Conservation (phyloP, 2,888 invertebrate species). For the Oxyteleia sp. region DNA sequence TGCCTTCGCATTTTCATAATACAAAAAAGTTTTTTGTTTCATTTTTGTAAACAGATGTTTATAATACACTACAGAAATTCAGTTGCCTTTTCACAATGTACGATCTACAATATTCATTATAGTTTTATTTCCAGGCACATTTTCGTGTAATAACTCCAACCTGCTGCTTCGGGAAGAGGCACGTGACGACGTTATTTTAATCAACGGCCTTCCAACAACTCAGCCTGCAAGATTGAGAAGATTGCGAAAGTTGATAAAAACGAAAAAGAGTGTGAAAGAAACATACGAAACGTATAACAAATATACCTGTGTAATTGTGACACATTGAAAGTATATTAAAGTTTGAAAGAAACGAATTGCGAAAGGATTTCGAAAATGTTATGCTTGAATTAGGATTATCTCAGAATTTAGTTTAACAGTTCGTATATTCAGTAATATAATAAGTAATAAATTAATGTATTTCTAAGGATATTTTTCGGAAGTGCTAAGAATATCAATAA, state of each 20-base stretch:
- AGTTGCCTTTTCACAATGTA: constrained; percentile 52
- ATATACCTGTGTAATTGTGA: background rate
- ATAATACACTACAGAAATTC: constrained; percentile 57
- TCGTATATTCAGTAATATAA: too few species aligned
- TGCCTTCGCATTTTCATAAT: constrained; percentile 26
- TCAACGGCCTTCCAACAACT: constrained; percentile 77
- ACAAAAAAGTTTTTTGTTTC: constrained; percentile 36
- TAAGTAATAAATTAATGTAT: too few species aligned
- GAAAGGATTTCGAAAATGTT: too few species aligned
- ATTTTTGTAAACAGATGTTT: constrained; percentile 24
- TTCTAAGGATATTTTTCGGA: too few species aligned
- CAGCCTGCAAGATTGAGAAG: constrained; percentile 56
- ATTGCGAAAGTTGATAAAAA: constrained; percentile 53
- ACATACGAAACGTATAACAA: constrained; percentile 18
- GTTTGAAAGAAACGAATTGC: background rate
- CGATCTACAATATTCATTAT: constrained; percentile 69
- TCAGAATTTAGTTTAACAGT: too few species aligned
- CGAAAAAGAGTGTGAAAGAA: constrained; percentile 39
- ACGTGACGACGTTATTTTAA: constrained; percentile 82
- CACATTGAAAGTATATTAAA: background rate
- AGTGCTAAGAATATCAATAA: too few species aligned
- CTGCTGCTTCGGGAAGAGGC: constrained; percentile 60
- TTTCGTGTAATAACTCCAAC: constrained; percentile 67
- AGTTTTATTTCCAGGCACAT: constrained; percentile 65
- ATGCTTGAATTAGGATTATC: too few species aligned